A percentile compares a stretch with the other conserved stretches of the same genome.
These are phyloP conservation scores for Menidia beryllina DNA, from an alignment of 2,113 vertebrate genomes.

Conservation along the genomic window DNA sequence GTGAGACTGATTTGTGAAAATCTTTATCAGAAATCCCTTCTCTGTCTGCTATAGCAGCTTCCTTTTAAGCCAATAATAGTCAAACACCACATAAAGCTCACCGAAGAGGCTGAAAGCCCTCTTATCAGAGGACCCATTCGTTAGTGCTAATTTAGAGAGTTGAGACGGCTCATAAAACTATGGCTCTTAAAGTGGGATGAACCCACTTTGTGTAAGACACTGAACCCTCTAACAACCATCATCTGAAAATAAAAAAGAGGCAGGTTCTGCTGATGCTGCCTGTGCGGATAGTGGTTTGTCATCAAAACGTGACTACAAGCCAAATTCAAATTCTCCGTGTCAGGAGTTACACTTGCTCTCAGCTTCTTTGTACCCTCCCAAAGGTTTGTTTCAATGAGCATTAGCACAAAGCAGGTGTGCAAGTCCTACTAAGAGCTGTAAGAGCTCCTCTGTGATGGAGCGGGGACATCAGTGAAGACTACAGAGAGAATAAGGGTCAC, in stretches of 20 bases:
- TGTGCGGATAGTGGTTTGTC: constrained; percentile 10
- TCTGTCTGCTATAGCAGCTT: not conserved
- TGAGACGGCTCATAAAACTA: not conserved
- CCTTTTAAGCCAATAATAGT: not conserved
- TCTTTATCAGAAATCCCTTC: not conserved
- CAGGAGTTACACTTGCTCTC: constrained; percentile 22
- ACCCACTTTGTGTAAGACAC: not conserved
- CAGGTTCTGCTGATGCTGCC: not conserved
- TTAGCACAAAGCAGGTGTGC: constrained; percentile 36
- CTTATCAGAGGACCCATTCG: not conserved
- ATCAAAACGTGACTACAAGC: constrained; percentile 21
- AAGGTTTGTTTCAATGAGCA: constrained; percentile 38
- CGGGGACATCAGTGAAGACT: too few relatives aligned
- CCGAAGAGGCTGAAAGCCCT: not conserved
- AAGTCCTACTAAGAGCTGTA: constrained; percentile 35
- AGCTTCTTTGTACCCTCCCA: constrained; percentile 8
- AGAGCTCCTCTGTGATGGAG: constrained; percentile 16
- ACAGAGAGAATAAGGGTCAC: too few relatives aligned
- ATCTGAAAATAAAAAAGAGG: not conserved
- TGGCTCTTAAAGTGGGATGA: not conserved
- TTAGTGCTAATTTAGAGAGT: not conserved
- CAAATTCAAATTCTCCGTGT: constrained; percentile 35
- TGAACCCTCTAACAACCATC: not conserved
- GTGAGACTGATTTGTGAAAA: not conserved
- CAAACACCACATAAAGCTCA: not conserved